Evolutionary conservation across 2,797 vertebrate genomes (phyloP).

Genomic region (Coregonus suidteri): DNA sequence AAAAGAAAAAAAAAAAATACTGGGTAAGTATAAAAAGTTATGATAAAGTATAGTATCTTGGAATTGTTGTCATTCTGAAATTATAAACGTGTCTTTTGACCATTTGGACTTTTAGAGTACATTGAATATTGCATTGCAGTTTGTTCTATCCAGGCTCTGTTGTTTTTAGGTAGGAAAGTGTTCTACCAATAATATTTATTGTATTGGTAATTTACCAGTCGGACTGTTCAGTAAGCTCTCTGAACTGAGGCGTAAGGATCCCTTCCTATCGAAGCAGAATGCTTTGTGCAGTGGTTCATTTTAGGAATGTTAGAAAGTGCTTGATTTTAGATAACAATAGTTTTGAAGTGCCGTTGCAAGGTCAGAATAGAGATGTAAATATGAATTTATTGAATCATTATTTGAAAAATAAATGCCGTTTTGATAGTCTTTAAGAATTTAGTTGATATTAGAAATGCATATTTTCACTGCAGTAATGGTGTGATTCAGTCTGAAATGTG

Average conservation of each 20-base stretch:
- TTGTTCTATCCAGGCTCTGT: neutral
- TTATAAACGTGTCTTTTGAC: conserved; percentile 48
- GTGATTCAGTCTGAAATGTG: conserved; percentile 2
- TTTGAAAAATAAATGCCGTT: conserved; percentile 47
- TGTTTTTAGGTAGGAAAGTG: conserved; percentile 52
- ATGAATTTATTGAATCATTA: conserved; percentile 21
- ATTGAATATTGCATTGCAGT: conserved; percentile 41
- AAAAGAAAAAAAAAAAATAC: conserved; percentile 19
- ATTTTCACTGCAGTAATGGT: conserved; percentile 31
- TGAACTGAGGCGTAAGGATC: conserved; percentile 40
- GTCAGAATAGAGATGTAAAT: conserved; percentile 30
- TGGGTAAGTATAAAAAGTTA: conserved; percentile 80
- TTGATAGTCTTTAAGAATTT: conserved; percentile 36
- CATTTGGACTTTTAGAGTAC: conserved; percentile 17
- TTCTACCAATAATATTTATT: neutral
- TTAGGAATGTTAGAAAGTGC: neutral
- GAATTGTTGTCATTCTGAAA: conserved; percentile 39
- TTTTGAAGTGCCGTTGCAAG: conserved; percentile 21
- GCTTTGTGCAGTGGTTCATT: neutral
- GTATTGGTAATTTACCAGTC: conserved; percentile 21
- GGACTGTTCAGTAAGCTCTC: conserved; percentile 43
- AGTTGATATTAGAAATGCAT: conserved; percentile 34
- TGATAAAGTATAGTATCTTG: conserved; percentile 44
- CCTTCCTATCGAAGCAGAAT: conserved; percentile 44
- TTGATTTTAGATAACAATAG: neutral